phyloP scores from a whole-genome alignment of 2,797 vertebrate species.

The Tenualosa thibaudeaui region DNA sequence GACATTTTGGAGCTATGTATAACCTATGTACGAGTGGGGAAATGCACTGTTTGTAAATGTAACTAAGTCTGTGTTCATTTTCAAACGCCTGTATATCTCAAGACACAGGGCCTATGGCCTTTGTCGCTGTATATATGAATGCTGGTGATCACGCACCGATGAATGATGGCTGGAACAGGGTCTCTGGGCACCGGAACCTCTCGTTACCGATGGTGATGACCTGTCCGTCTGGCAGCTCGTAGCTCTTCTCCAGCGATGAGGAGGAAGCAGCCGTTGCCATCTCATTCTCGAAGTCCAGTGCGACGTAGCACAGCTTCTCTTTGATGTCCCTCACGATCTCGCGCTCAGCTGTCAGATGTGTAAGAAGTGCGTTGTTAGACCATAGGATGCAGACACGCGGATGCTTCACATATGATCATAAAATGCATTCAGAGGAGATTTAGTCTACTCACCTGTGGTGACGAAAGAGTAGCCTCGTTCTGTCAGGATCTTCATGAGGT shows the following conservation, averaged over 20 bases:
- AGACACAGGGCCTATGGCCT: not conserved
- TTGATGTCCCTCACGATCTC: conserved; percentile 83
- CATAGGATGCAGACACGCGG: too few relatives aligned
- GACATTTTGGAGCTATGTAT: not conserved
- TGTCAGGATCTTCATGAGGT: conserved; percentile 76
- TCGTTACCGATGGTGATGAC: conserved; percentile 83
- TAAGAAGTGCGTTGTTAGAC: not conserved
- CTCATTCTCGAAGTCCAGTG: conserved; percentile 82
- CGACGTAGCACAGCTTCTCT: conserved; percentile 80
- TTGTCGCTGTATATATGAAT: not conserved
- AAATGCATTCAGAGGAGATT: not conserved
- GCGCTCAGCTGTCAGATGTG: conserved; percentile 68
- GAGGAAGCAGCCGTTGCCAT: conserved; percentile 81
- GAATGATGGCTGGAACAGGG: conserved; percentile 81
- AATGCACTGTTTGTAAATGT: not conserved
- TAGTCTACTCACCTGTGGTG: conserved; percentile 62
- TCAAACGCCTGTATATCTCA: not conserved
- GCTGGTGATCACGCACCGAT: conserved; percentile 67
- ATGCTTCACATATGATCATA: not conserved
- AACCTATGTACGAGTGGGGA: not conserved
- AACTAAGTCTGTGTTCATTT: not conserved
- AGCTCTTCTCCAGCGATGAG: conserved; percentile 82
- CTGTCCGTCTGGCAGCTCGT: conserved; percentile 80
- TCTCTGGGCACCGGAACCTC: conserved; percentile 82
- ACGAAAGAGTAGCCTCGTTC: conserved; percentile 75